Base-by-base conservation (phyloP, 2,113 vertebrate genomes). In the Eptesicus fuscus region DNA sequence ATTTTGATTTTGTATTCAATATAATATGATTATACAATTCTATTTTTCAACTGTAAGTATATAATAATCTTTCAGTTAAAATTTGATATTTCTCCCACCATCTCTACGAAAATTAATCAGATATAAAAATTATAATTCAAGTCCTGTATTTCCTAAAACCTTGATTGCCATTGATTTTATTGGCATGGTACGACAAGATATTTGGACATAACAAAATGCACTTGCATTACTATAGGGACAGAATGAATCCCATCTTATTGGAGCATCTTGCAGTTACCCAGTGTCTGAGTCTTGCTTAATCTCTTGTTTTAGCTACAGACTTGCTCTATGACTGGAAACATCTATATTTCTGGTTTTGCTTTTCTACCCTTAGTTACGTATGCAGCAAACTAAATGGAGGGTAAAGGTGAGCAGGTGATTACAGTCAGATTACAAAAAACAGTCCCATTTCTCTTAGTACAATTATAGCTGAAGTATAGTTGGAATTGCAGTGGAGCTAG, bases 1-100 rank as follows among this genome's bases (percentile, higher is more conserved):
- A 84, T 67, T 90, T 49, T 96, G 25, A 92, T 94, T 51, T 95
- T 96, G 37, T 63, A 74, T 77, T 95, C 51, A 84, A 78, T 95
- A 70, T 35, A 71, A 95, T 70, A 76, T 4, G 37, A 87, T 87
- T 92, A 32, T 0, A 74, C 16, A 91, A 82, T 86, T 93, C n/a
- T 79, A 67, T 94, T 95, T 93, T 94, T 96, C 12, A 53, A 89
- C 5, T 20, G 8, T 69, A 85, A 93, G 42, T 71, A 35, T 89
- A 49, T 90, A 8, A 44, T 67, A 76, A 40, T 91, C 32, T 80
- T 44, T 82, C 77, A 82, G 61, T 77, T 94, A n/a, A 87, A 90
- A 88, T 65, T 67, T 84, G 11, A 30, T 78, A 83, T 71, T 79
- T 87, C 40, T 70, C 3, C 56, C 13, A 74, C 17, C 1, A 17